Percentiles rank a stretch among this genome's conserved stretches.
These are phyloP conservation scores for Neomonachus schauinslandi DNA, from an alignment of 2,113 vertebrate species.

Conservation along the genomic window DNA sequence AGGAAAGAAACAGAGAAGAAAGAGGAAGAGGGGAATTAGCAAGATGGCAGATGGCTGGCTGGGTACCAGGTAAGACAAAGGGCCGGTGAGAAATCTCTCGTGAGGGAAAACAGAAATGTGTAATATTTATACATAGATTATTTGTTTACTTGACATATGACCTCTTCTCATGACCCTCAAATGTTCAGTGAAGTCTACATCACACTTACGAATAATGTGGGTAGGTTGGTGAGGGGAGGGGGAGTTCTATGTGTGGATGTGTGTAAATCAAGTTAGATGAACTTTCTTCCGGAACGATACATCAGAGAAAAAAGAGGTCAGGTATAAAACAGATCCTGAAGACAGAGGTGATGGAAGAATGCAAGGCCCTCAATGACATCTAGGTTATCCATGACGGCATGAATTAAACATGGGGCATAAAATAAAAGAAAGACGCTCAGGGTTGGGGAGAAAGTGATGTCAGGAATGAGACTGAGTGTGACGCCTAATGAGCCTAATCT, in stretches of 20 bases:
- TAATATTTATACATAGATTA: neutral
- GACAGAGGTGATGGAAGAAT: neutral
- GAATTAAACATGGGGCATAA: neutral
- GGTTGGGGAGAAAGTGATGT: neutral
- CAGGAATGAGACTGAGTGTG: neutral
- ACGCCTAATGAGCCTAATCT: too few species aligned
- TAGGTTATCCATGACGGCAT: neutral
- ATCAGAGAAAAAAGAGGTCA: neutral
- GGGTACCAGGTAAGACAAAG: neutral
- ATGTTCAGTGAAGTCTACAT: neutral
- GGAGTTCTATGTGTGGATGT: neutral
- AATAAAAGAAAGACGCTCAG: neutral
- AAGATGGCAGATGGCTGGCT: neutral
- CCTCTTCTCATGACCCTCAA: neutral
- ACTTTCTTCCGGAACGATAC: neutral
- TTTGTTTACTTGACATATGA: neutral
- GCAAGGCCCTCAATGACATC: neutral
- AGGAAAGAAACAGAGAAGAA: neutral
- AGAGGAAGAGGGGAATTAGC: neutral
- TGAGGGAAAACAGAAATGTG: neutral
- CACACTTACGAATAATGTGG: neutral
- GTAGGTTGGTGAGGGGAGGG: neutral
- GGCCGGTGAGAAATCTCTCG: neutral
- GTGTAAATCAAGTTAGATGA: neutral
- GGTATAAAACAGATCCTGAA: neutral